A percentile compares a stretch with the other conserved stretches of the same genome.
Conservation (phyloP, 2,888 invertebrate species). For the Diogma glabrata region DNA sequence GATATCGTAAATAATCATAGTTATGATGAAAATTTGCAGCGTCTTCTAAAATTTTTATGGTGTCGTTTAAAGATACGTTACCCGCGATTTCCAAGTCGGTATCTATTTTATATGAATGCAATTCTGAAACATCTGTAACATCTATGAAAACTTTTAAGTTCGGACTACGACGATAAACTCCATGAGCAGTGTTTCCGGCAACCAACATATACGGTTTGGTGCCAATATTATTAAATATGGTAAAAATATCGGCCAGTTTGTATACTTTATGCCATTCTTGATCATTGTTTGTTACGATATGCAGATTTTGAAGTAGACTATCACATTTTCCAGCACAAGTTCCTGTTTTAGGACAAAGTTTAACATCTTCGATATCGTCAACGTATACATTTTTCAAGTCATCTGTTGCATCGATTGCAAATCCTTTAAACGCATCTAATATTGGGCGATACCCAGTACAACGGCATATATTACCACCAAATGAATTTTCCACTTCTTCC, state of each 20-base stretch:
- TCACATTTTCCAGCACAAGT: slow-evolving; percentile 17
- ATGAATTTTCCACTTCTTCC: slow-evolving; percentile 1
- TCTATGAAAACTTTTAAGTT: slow-evolving; percentile 47
- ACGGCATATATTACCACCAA: slow-evolving; percentile 2
- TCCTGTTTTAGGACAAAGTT: slow-evolving; percentile 27
- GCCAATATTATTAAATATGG: slow-evolving; percentile 35
- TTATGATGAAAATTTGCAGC: slow-evolving; percentile 27
- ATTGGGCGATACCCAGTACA: slow-evolving; percentile 31
- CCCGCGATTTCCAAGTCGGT: slow-evolving; percentile 44
- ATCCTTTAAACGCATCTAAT: slow-evolving; percentile 42
- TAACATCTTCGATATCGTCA: slow-evolving; percentile 38
- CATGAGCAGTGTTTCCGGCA: slow-evolving; percentile 67
- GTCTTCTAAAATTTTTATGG: slow-evolving; percentile 34
- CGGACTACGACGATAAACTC: slow-evolving; percentile 37
- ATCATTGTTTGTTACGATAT: slow-evolving; percentile 34
- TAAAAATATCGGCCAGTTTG: slow-evolving; percentile 39
- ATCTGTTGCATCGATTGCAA: slow-evolving; percentile 37
- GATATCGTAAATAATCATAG: slow-evolving; percentile 47
- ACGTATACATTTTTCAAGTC: no score
- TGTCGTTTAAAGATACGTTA: slow-evolving; percentile 40
- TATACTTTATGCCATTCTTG: slow-evolving; percentile 42
- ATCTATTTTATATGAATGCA: slow-evolving; percentile 38
- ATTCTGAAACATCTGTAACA: slow-evolving; percentile 44
- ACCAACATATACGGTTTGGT: slow-evolving; percentile 48
- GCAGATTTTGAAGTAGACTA: slow-evolving; percentile 7